Conservation (phyloP, 2,888 invertebrate genomes). For the Bedellia somnulentella region DNA sequence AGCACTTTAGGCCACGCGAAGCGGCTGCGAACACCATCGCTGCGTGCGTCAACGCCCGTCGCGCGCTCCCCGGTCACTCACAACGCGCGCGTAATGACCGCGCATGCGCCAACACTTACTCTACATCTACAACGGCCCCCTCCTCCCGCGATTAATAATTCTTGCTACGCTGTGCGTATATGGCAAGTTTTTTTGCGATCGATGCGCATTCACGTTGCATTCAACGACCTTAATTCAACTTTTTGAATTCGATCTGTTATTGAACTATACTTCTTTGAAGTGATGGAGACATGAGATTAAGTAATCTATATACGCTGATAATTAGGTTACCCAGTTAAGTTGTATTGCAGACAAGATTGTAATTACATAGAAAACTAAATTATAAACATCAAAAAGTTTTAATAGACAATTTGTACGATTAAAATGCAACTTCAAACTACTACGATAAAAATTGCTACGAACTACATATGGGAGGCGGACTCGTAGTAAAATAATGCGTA, state of each 20-base stretch:
- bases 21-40: conserved; percentile 21
- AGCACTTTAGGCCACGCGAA: conserved; percentile 55
- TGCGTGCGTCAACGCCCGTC: conserved; percentile 23
- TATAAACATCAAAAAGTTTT: too few species aligned
- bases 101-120: conserved; percentile 7
- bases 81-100: conserved; percentile 7
- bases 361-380: too few species aligned
- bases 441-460: too few species aligned
- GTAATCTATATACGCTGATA: too few species aligned
- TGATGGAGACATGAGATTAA: too few species aligned
- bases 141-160: conserved; percentile 56
- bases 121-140: conserved; percentile 12
- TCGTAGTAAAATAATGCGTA: too few species aligned
- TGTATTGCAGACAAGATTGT: too few species aligned
- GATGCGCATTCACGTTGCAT: conserved; percentile 46
- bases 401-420: too few species aligned
- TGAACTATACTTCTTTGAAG: too few species aligned
- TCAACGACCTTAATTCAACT: conserved; percentile 40
- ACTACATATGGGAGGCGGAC: too few species aligned
- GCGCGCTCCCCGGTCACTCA: conserved; percentile 7
- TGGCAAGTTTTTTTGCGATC: conserved; percentile 56
- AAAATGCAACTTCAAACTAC: too few species aligned
- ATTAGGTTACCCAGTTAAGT: too few species aligned
- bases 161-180: conserved; percentile 60
- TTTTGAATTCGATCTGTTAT: conserved; percentile 3